These are phyloP conservation scores for Eulemur rubriventer DNA, from an alignment of 2,797 vertebrate genomes.

Conservation along the genomic window DNA sequence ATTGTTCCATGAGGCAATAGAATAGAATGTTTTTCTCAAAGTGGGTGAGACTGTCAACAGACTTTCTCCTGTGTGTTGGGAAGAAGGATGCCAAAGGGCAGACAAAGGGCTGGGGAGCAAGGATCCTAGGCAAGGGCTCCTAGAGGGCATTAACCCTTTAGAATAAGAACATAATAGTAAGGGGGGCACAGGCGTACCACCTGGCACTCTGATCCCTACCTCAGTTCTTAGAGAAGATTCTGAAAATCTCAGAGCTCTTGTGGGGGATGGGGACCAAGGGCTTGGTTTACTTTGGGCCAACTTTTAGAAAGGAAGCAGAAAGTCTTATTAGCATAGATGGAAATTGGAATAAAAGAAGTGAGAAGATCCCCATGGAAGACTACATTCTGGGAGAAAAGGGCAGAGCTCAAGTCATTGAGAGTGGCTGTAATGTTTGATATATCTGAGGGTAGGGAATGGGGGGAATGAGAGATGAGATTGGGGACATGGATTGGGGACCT, in stretches of 20 bases:
- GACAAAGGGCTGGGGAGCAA: not conserved
- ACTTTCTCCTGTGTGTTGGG: not conserved
- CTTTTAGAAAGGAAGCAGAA: constrained; percentile 40
- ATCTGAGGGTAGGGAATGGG: not conserved
- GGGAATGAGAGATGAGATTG: not conserved
- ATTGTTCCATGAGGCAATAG: not conserved
- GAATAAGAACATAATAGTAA: not conserved
- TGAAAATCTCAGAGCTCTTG: not conserved
- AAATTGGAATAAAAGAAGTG: not conserved
- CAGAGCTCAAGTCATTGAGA: not conserved
- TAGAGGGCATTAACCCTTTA: not conserved
- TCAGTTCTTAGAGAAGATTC: not conserved
- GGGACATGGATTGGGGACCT: not conserved
- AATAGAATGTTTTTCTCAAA: constrained; percentile 12
- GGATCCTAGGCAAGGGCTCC: not conserved
- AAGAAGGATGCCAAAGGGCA: not conserved
- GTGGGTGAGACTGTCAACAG: not conserved
- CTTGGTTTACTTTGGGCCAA: not conserved
- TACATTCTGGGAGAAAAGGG: not conserved
- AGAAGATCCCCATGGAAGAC: not conserved
- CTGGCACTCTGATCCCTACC: not conserved
- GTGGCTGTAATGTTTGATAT: not conserved
- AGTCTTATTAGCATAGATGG: not conserved
- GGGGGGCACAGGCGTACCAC: not conserved
- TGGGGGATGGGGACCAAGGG: not conserved